These are phyloP conservation scores for Pogonocherus hispidulus DNA, from an alignment of 2,888 invertebrate genomes.

Conservation along the genomic window DNA sequence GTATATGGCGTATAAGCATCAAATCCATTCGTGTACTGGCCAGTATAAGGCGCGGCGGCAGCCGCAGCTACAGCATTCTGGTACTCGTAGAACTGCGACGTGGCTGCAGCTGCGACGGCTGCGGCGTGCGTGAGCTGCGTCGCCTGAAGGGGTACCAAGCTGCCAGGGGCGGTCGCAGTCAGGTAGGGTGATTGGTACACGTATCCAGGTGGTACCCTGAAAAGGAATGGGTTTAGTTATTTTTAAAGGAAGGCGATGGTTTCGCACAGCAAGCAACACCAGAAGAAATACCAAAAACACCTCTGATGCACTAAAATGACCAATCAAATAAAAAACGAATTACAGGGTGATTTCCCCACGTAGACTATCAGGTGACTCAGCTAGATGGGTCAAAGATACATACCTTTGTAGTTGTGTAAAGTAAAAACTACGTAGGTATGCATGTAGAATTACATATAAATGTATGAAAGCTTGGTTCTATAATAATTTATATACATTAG, in stretches of 20 bases:
- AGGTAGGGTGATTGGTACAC: slow-evolving; percentile 82
- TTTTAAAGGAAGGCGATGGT: slow-evolving; percentile 2
- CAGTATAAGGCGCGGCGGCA: slow-evolving; percentile 77
- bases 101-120: slow-evolving; percentile 82
- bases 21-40: slow-evolving; percentile 82
- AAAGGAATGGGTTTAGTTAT: slow-evolving; percentile 51
- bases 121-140: slow-evolving; percentile 83
- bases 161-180: slow-evolving; percentile 76
- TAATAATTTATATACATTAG: too few relatives aligned
- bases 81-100: slow-evolving; percentile 86
- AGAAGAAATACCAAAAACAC: slow-evolving; percentile 63
- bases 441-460: too few relatives aligned
- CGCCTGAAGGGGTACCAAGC: slow-evolving; percentile 76
- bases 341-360: slow-evolving; percentile 9
- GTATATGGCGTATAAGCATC: slow-evolving; percentile 79
- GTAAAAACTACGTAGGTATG: too few relatives aligned
- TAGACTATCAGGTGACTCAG: neutral
- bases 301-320: slow-evolving; percentile 55
- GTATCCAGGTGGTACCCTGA: slow-evolving; percentile 83
- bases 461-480: too few relatives aligned
- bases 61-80: slow-evolving; percentile 78
- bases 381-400: neutral
- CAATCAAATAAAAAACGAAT: slow-evolving; percentile 44
- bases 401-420: too few relatives aligned
- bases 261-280: slow-evolving; percentile 67